Percentiles rank a stretch among this genome's conserved stretches.
Conservation (phyloP, 2,797 vertebrate genomes). For the Hirundo rustica region DNA sequence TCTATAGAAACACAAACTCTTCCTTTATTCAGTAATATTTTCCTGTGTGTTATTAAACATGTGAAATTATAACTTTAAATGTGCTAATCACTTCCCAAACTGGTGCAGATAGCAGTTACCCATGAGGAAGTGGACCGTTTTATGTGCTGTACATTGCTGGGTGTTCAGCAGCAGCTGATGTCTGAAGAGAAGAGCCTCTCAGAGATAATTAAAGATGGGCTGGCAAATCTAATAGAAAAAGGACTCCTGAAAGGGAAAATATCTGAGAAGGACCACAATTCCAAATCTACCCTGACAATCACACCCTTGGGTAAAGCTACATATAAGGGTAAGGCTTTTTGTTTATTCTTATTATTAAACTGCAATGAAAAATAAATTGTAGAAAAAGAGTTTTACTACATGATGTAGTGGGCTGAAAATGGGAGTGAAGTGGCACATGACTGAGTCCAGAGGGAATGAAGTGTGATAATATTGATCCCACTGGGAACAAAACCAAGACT, state of each 20-base stretch:
- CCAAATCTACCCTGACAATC: conserved; percentile 71
- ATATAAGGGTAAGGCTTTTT: conserved; percentile 84
- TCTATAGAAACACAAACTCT: background rate
- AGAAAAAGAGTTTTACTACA: background rate
- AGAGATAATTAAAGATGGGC: conserved; percentile 74
- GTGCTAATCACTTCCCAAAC: conserved; percentile 7
- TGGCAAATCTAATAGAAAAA: conserved; percentile 80
- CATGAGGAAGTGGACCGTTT: conserved; percentile 79
- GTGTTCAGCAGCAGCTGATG: conserved; percentile 82
- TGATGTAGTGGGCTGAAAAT: background rate
- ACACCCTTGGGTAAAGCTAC: conserved; percentile 88
- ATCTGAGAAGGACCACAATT: background rate
- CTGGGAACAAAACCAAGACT: background rate
- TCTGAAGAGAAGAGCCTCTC: conserved; percentile 78
- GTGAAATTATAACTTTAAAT: background rate
- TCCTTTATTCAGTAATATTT: background rate
- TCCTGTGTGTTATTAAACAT: background rate
- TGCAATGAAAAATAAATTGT: background rate
- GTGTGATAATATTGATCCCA: background rate
- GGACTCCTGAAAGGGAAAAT: conserved; percentile 75
- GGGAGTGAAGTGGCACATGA: background rate
- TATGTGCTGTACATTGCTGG: conserved; percentile 84
- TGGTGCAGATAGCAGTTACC: conserved; percentile 81
- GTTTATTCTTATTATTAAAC: background rate
- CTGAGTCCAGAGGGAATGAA: background rate